Percentiles rank a stretch among this genome's conserved stretches.
These are phyloP conservation scores for Otolemur garnettii DNA, from an alignment of 2,113 vertebrate species.

Conservation along the genomic window DNA sequence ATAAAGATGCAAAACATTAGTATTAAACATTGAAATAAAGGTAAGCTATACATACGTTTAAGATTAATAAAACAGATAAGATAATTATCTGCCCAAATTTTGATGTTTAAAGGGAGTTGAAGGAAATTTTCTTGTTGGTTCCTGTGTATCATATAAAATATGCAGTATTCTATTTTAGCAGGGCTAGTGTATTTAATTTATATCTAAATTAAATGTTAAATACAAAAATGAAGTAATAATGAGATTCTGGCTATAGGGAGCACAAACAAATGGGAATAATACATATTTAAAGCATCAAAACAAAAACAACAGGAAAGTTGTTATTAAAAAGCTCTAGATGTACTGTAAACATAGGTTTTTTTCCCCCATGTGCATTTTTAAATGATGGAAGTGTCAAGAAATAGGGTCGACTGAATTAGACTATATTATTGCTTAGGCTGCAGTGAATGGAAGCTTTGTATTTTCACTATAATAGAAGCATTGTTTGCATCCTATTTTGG, in stretches of 20 bases:
- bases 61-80: too few species aligned
- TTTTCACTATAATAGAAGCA: constrained; percentile 87
- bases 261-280: constrained; percentile 88
- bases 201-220: constrained; percentile 92
- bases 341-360: constrained; percentile 84
- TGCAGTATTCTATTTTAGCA: constrained; percentile 84
- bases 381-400: constrained; percentile 69
- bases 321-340: constrained; percentile 89
- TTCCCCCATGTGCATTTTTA: not conserved
- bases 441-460: constrained; percentile 85
- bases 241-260: constrained; percentile 91
- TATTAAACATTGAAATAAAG: too few species aligned
- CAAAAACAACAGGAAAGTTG: constrained; percentile 34
- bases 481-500: constrained; percentile 87
- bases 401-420: constrained; percentile 84
- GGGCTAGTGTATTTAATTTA: constrained; percentile 90
- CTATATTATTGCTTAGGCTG: constrained; percentile 83
- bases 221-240: constrained; percentile 77
- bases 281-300: constrained; percentile 86
- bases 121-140: constrained; percentile 87
- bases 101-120: constrained; percentile 86
- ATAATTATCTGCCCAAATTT: too few species aligned
- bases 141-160: constrained; percentile 66
- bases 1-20: too few species aligned
- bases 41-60: too few species aligned